Percentiles rank a stretch among this genome's conserved stretches.
Evolutionary conservation across 2,888 invertebrate species (phyloP).

Genomic region (Drosophila quinaria): DNA sequence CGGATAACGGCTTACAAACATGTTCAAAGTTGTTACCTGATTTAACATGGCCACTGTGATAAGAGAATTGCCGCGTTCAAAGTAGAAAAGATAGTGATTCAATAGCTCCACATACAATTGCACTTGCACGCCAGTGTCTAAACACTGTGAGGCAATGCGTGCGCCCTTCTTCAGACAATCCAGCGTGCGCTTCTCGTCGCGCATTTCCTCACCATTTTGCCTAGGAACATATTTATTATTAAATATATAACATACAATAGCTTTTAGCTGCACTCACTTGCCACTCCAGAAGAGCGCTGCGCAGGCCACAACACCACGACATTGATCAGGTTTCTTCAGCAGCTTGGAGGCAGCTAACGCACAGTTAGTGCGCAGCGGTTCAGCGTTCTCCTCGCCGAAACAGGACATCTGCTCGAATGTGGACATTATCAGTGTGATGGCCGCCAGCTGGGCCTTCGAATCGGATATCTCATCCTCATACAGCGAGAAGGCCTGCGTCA

Average conservation of each 20-base stretch:
- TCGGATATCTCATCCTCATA: slow-evolving; percentile 99
- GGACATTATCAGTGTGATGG: slow-evolving; percentile 97
- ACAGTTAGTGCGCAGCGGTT: slow-evolving; percentile 97
- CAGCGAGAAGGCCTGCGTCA: slow-evolving; percentile 96
- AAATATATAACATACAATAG: neutral
- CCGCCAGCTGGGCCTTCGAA: slow-evolving; percentile 97
- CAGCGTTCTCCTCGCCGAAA: slow-evolving; percentile 98
- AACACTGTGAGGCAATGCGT: slow-evolving; percentile 97
- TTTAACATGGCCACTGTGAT: slow-evolving; percentile 87
- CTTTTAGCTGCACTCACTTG: slow-evolving; percentile 84
- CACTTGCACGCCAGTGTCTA: slow-evolving; percentile 98
- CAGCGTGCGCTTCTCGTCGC: slow-evolving; percentile 95
- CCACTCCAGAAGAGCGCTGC: slow-evolving; percentile 99
- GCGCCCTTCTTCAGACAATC: slow-evolving; percentile 98
- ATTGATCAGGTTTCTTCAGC: slow-evolving; percentile 99
- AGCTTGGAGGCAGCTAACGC: slow-evolving; percentile 98
- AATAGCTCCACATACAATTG: slow-evolving; percentile 98
- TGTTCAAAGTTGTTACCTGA: slow-evolving; percentile 84
- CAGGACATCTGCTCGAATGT: slow-evolving; percentile 98
- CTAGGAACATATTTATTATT: slow-evolving; percentile 49
- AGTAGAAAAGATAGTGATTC: slow-evolving; percentile 96
- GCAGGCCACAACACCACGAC: slow-evolving; percentile 96
- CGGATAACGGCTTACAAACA: too few relatives aligned
- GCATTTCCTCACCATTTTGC: slow-evolving; percentile 88
- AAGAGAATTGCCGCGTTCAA: slow-evolving; percentile 92